phyloP scores from a whole-genome alignment of 2,888 invertebrate species.

The Taphrorychus bicolor region DNA sequence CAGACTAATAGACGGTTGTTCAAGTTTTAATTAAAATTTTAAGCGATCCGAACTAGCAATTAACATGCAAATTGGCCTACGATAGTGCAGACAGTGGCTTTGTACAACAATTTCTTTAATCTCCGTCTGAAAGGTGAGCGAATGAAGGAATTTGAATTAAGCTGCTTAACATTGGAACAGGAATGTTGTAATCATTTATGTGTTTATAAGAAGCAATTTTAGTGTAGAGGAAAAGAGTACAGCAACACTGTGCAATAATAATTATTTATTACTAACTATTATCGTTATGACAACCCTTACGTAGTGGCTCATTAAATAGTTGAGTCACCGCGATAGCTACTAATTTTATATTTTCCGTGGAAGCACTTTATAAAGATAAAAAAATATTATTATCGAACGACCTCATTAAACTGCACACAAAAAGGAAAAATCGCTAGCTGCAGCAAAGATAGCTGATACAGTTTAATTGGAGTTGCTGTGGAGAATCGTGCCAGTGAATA shows the following conservation, averaged over 20 bases:
- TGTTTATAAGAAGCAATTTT: too few relatives aligned
- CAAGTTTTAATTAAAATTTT: conserved; percentile 8
- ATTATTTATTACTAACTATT: too few relatives aligned
- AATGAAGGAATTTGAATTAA: neutral
- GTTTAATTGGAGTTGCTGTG: neutral
- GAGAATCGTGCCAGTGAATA: neutral
- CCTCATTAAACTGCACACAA: neutral
- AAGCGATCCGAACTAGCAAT: neutral
- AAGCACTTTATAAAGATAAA: neutral
- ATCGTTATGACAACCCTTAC: too few relatives aligned
- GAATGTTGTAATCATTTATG: too few relatives aligned
- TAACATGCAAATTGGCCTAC: conserved; percentile 3
- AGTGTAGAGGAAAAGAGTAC: too few relatives aligned
- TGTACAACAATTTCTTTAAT: neutral
- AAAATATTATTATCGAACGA: neutral
- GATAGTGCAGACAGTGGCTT: neutral
- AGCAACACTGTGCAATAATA: too few relatives aligned
- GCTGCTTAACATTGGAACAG: neutral
- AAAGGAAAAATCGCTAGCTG: neutral
- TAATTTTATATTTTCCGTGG: too few relatives aligned
- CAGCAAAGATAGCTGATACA: neutral
- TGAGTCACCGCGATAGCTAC: too few relatives aligned
- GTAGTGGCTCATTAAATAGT: too few relatives aligned
- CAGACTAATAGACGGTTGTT: neutral
- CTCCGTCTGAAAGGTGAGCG: neutral